Conservation (phyloP, 1,140 invertebrate genomes). For the Formica exsecta region DNA sequence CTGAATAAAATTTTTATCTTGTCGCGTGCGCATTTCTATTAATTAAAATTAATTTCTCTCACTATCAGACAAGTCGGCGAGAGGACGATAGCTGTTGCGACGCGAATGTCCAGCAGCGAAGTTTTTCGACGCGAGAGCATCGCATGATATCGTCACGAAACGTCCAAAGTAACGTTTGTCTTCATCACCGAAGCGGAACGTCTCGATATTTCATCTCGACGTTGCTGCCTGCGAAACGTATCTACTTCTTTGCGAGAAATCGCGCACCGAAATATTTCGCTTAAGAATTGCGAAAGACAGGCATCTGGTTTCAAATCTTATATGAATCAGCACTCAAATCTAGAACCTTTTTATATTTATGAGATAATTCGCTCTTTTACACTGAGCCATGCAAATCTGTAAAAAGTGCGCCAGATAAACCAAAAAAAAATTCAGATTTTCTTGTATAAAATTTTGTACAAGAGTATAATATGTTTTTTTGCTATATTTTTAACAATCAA, state of each 20-base stretch:
- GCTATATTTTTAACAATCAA: neutral
- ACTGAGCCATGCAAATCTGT: neutral
- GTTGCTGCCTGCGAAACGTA: slow-evolving; percentile 46
- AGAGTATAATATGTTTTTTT: neutral
- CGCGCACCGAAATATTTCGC: slow-evolving; percentile 16
- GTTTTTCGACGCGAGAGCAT: slow-evolving; percentile 28
- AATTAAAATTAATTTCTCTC: slow-evolving; percentile 49
- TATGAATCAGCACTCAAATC: neutral
- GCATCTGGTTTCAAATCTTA: neutral
- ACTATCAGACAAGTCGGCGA: slow-evolving; percentile 13
- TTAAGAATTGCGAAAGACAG: slow-evolving; percentile 17
- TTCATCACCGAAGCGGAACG: slow-evolving; percentile 34
- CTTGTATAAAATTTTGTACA: neutral
- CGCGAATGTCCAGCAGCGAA: neutral
- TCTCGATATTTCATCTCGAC: slow-evolving; percentile 48
- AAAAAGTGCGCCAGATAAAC: neutral
- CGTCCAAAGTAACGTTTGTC: slow-evolving; percentile 43
- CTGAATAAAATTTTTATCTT: neutral
- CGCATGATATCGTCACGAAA: slow-evolving; percentile 5
- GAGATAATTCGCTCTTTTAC: neutral
- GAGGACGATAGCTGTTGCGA: neutral
- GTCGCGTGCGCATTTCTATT: neutral
- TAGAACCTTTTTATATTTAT: neutral
- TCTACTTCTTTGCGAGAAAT: slow-evolving; percentile 37
- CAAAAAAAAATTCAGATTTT: neutral